These are phyloP conservation scores for Catharus bicknelli DNA, from an alignment of 2,113 vertebrate species.

Conservation along the genomic window DNA sequence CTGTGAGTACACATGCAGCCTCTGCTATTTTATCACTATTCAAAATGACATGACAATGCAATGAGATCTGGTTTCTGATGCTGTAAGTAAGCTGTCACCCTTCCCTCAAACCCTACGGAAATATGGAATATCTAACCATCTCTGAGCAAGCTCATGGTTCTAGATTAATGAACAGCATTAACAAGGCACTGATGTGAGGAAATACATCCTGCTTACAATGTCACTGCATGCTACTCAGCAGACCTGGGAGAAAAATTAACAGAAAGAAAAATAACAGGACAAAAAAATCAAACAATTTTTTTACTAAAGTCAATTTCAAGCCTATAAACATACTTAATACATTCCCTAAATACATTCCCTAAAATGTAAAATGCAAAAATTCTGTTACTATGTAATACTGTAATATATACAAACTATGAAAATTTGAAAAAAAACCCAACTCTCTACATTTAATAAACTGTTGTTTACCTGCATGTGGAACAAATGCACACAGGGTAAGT, in stretches of 20 bases:
- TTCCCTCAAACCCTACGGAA: conserved; percentile 58
- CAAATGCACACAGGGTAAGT: conserved; percentile 39
- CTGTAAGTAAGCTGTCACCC: conserved; percentile 70
- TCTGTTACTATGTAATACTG: conserved; percentile 5
- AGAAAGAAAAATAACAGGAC: conserved; percentile 34
- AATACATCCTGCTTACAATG: conserved; percentile 71
- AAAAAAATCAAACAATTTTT: not conserved
- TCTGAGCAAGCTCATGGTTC: conserved; percentile 72
- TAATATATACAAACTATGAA: conserved; percentile 5
- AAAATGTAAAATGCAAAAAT: not conserved
- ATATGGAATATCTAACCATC: conserved; percentile 72
- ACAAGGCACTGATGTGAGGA: conserved; percentile 72
- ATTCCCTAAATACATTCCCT: conserved; percentile 16
- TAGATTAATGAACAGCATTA: conserved; percentile 79
- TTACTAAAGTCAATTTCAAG: not conserved
- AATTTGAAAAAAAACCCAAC: not conserved
- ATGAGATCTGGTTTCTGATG: conserved; percentile 59
- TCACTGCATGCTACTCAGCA: conserved; percentile 47
- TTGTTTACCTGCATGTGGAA: conserved; percentile 49
- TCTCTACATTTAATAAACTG: conserved; percentile 17
- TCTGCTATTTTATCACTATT: conserved; percentile 70
- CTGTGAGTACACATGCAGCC: conserved; percentile 26
- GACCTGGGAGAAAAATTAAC: conserved; percentile 72
- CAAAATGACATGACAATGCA: conserved; percentile 68
- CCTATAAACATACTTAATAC: not conserved